Evolutionary conservation across 2,888 invertebrate species (phyloP), one percentile per base, ranked within the genome.

Genomic region (Matsumyia berberina): DNA sequence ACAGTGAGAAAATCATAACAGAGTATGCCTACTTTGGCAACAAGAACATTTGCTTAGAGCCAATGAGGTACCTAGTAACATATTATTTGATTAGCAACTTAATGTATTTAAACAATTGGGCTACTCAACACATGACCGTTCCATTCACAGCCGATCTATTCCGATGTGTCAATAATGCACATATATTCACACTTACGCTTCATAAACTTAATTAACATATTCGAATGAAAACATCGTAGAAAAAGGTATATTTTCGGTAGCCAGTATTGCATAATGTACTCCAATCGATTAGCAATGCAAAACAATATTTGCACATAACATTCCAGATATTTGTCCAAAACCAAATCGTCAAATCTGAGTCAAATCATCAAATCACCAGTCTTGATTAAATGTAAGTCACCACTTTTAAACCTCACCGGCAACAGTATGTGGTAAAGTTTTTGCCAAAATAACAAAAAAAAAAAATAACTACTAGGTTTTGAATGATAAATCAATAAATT

Each of bases 401-500:
- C 42, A 31, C 12, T 19, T 31, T 17, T 46, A 19, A 19, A 19
- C 1, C 9, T 46, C 33, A 31, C 29, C 44, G 62, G 44, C 46
- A 19, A 29, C 12, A 2, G 5, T 9, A 11, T 11, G n/a, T 3
- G 2, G 2, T 19, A 6, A 37, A 37, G 46, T 19, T 24, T 24
- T 35, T 49, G 37, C 24, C 6, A 33, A 55, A 15, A 6, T 33
- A 15, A 53, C 2, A 55, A 0, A 24, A 62, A 31, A 31, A 42
- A 39, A 44, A 64, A 44, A 31, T 9, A 37, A 12, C n/a, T 24
- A 29, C 12, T 5, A 64, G 53, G 55, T 55, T 51, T 33, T 46
- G 19, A 62, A 58, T 64, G 51, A 70, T 51, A 70, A 73, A 78
- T 73, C 51, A 67, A 67, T 62, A 79, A 49, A 79, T 83, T 79